A percentile compares a stretch with the other conserved stretches of the same genome.
Evolutionary conservation across 2,797 vertebrate species (phyloP).

Genomic region (Vultur gryphus): DNA sequence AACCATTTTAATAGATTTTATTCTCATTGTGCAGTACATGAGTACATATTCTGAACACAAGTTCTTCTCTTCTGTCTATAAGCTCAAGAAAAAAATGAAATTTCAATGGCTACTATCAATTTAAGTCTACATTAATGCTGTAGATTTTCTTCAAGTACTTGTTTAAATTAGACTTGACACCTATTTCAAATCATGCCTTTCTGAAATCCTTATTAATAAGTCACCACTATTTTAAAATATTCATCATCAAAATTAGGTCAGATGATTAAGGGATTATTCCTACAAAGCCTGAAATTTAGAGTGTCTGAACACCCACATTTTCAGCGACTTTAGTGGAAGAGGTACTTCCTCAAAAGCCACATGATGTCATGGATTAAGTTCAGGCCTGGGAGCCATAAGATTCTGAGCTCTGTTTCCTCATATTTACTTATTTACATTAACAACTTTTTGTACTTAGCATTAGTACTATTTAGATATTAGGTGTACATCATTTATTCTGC

Average conservation of each 20-base stretch:
- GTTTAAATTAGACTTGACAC: constrained; percentile 60
- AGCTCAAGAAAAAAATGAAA: background rate
- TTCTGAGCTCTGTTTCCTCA: background rate
- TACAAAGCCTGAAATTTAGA: constrained; percentile 45
- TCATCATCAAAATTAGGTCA: constrained; percentile 63
- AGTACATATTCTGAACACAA: background rate
- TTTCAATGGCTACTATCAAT: constrained; percentile 38
- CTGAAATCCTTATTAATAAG: constrained; percentile 63
- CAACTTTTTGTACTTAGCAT: background rate
- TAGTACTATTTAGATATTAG: background rate
- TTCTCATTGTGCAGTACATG: background rate
- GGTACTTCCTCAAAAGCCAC: background rate
- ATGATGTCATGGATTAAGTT: background rate
- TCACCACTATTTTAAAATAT: constrained; percentile 63
- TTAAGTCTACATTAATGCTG: constrained; percentile 41
- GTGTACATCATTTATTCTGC: background rate
- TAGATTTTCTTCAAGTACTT: constrained; percentile 55
- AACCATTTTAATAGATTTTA: background rate
- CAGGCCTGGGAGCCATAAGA: background rate
- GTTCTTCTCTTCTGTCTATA: background rate
- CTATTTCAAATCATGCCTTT: constrained; percentile 50
- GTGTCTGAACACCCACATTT: constrained; percentile 18
- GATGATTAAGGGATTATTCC: constrained; percentile 59
- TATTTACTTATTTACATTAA: background rate
- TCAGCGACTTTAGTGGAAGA: background rate